Evolutionary conservation across 1,140 invertebrate species (phyloP), one percentile per base, ranked within the genome.

Genomic region (Caenorhabditis briggsae): DNA sequence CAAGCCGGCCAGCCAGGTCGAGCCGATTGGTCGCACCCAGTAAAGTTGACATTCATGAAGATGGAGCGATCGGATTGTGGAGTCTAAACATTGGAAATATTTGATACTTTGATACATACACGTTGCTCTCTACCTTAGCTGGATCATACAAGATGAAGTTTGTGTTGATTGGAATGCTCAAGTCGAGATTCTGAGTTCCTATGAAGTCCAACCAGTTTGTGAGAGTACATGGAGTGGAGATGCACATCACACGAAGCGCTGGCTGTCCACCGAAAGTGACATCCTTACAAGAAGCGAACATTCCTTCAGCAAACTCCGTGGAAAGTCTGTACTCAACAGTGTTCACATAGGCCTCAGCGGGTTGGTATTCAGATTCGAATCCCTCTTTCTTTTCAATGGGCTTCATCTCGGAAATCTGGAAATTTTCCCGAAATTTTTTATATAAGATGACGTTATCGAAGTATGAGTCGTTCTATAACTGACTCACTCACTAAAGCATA

Each of bases 181-280:
- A 12, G 56, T 55, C 53, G 7, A 89, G 87, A 82, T 90, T 90
- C 55, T 89, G 90, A 16, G 90, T 90, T 25, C 90, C 90, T 33
- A 91, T 82, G 85, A 89, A 91, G 25, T 87, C 84, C 41, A 91
- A 88, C 70, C 90, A 87, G 55, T 86, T 86, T 9, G 85, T 25
- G 14, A 85, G 25, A 41, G 89, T 91, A 58, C 90, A 91, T 7
- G 88, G 85, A 41, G 58, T 64, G 12, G 59, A 88, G n/a, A 46
- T 83, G n/a, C 86, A 90, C 25, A 46, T 58, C 53, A 86, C 88
- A 53, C 48, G 48, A 23, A 55, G 11, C 9, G 23, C 50, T 53
- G 65, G 46, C 25, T 14, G 48, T 7, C 61, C 53, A 43, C 58
- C 23, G 82, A 74, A 86, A 59, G 43, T 88, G 18, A 89, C 89